Conservation (phyloP, 2,888 invertebrate species). For the Germaria angustata region DNA sequence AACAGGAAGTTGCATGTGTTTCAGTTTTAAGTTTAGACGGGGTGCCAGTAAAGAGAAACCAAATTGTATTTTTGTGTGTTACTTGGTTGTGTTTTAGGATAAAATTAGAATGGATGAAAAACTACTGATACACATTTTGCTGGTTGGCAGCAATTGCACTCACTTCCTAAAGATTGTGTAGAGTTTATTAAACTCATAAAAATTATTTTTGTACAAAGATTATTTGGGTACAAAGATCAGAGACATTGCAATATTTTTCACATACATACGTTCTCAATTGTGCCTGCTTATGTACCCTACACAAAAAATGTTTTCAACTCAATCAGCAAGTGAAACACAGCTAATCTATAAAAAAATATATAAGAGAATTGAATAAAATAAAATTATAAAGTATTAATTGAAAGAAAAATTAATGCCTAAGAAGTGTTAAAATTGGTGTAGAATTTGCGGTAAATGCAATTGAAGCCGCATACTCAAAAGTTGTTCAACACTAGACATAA, state of each 20-base stretch:
- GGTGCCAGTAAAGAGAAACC: not conserved
- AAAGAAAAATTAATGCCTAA: too few relatives aligned
- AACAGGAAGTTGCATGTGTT: conserved; percentile 22
- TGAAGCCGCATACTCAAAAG: too few relatives aligned
- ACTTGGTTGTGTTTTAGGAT: conserved; percentile 12
- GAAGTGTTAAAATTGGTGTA: too few relatives aligned
- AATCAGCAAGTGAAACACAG: too few relatives aligned
- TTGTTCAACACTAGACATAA: too few relatives aligned
- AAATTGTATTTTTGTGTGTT: conserved; percentile 11
- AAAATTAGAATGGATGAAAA: conserved; percentile 33
- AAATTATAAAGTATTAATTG: too few relatives aligned
- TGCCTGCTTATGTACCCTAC: not conserved
- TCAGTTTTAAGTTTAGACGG: conserved; percentile 2
- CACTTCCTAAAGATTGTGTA: conserved; percentile 18
- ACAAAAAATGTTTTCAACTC: too few relatives aligned
- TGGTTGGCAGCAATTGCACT: conserved; percentile 30
- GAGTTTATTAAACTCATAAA: conserved; percentile 61
- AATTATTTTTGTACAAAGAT: conserved; percentile 11
- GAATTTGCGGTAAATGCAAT: too few relatives aligned
- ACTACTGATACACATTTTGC: conserved; percentile 19
- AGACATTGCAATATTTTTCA: not conserved
- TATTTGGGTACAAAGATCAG: conserved; percentile 20
- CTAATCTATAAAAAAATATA: not conserved
- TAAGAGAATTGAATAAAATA: too few relatives aligned
- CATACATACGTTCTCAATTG: not conserved